Conservation (phyloP, 2,113 vertebrate genomes). For the Acrocephalus kingi region DNA sequence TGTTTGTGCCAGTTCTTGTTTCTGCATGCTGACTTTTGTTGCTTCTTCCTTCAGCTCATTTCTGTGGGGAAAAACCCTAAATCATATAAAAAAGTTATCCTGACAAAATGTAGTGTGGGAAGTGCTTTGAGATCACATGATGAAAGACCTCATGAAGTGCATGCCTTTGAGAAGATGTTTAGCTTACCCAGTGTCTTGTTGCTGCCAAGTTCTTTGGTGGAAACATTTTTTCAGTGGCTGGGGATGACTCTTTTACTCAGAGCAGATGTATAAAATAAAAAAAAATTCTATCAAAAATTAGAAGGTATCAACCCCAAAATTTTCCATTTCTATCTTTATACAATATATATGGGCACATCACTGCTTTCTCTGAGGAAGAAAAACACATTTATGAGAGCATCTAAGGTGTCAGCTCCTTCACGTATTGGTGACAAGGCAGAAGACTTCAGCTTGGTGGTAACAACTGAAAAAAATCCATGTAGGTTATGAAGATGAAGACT, state of each 20-base stretch:
- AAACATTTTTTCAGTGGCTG: background rate
- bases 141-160: background rate
- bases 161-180: background rate
- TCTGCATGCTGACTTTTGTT: background rate
- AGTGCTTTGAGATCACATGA: background rate
- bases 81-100: background rate
- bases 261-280: background rate
- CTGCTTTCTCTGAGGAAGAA: background rate
- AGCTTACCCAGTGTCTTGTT: background rate
- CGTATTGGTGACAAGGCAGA: background rate
- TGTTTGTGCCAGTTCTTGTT: background rate
- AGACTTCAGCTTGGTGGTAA: background rate
- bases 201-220: background rate
- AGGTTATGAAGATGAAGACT: background rate
- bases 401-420: background rate
- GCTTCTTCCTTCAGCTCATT: background rate
- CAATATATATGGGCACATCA: background rate
- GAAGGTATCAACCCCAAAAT: background rate
- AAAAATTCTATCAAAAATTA: background rate
- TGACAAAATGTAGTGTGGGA: background rate
- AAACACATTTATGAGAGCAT: background rate
- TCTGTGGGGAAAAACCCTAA: background rate
- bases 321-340: background rate
- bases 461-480: background rate
- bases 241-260: background rate